Conservation (phyloP, 2,797 vertebrate genomes). For the Enoplosus armatus region DNA sequence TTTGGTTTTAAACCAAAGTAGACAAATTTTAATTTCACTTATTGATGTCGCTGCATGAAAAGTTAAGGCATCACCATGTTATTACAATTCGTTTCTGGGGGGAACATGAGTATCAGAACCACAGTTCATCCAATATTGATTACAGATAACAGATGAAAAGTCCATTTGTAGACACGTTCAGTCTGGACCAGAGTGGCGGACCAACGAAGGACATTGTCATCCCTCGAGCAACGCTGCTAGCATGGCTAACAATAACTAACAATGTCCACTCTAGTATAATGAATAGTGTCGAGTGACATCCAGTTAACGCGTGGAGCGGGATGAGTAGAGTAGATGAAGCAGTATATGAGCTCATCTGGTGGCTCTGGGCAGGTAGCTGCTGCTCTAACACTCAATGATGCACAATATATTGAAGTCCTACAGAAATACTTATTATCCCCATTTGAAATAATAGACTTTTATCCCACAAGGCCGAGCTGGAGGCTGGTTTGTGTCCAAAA, state of each 20-base stretch:
- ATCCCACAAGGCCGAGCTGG: conserved; percentile 15
- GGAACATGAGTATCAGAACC: neutral
- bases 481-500: conserved; percentile 3
- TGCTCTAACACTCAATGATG: neutral
- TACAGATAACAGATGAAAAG: too few relatives aligned
- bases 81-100: neutral
- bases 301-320: neutral
- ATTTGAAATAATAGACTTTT: conserved; percentile 36
- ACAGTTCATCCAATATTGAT: neutral
- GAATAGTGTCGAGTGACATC: neutral
- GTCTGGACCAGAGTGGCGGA: neutral
- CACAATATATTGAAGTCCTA: neutral
- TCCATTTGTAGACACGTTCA: too few relatives aligned
- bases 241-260: neutral
- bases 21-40: too few relatives aligned
- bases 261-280: neutral
- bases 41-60: neutral
- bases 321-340: neutral
- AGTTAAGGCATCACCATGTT: neutral
- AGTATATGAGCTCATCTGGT: neutral
- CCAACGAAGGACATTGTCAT: neutral
- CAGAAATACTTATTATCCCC: neutral
- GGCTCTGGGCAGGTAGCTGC: neutral
- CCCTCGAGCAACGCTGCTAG: neutral
- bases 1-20: too few relatives aligned